A percentile compares a stretch with the other conserved stretches of the same genome.
Conservation (phyloP, 2,797 vertebrate genomes). For the Steatocranus sp. region DNA sequence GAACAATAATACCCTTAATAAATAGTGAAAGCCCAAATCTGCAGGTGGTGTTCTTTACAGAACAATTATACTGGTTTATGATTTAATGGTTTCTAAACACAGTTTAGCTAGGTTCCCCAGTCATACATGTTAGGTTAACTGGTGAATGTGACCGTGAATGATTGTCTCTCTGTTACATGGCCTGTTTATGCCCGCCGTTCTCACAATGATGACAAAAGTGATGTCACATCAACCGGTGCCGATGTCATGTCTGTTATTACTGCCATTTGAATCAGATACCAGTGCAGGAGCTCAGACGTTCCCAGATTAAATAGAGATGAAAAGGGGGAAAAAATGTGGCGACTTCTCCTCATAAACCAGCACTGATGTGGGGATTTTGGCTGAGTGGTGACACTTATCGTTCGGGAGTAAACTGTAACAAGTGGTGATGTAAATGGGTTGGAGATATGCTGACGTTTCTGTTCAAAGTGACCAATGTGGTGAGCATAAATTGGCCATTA, state of each 20-base stretch:
- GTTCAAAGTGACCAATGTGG: not conserved
- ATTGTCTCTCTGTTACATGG: not conserved
- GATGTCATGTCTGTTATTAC: not conserved
- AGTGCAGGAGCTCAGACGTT: not conserved
- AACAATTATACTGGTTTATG: not conserved
- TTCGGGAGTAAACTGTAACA: not conserved
- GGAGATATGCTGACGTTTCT: not conserved
- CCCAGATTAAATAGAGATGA: not conserved
- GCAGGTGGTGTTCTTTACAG: not conserved
- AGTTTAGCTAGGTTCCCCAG: not conserved
- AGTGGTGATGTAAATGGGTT: not conserved
- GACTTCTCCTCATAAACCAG: not conserved
- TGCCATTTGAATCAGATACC: not conserved
- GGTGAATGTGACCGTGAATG: rapidly evolving
- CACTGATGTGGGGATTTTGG: not conserved
- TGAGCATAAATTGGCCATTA: not conserved
- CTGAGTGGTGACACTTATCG: not conserved
- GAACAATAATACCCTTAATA: not conserved
- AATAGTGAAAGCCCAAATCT: not conserved
- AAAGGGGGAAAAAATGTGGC: not conserved
- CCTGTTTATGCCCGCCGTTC: not conserved
- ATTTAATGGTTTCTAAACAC: not conserved
- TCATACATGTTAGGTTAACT: not conserved
- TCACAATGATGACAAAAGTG: not conserved
- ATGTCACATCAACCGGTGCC: not conserved